A percentile compares a stretch with the other conserved stretches of the same genome.
These are phyloP conservation scores for Troides aeacus DNA, from an alignment of 2,888 invertebrate species.

Conservation along the genomic window DNA sequence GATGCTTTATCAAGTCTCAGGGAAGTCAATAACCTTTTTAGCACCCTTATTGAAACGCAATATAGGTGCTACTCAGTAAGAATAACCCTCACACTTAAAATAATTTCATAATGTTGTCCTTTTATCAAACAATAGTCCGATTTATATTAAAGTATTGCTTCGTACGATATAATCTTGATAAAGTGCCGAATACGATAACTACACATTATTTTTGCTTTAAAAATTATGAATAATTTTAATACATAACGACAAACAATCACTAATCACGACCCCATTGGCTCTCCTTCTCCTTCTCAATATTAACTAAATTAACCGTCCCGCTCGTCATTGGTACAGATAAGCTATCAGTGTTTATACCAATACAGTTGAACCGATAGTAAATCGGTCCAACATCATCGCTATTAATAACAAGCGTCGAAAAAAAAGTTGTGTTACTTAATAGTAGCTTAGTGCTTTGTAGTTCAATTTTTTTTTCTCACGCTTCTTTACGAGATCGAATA, in stretches of 20 bases:
- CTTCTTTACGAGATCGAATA: not conserved
- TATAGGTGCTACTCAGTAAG: too few relatives aligned
- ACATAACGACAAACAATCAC: conserved; percentile 23
- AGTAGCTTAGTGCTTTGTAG: not conserved
- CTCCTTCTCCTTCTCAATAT: conserved; percentile 12
- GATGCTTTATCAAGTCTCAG: too few relatives aligned
- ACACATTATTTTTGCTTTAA: not conserved
- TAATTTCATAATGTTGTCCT: not conserved
- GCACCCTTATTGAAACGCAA: too few relatives aligned
- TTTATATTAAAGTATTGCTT: not conserved
- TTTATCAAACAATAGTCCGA: not conserved
- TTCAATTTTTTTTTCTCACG: conserved; percentile 3
- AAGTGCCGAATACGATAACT: not conserved
- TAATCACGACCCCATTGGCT: not conserved
- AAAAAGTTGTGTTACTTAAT: not conserved
- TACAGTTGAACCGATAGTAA: conserved; percentile 20
- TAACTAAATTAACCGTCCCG: conserved; percentile 10
- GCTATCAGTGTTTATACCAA: conserved; percentile 23
- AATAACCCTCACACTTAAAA: too few relatives aligned
- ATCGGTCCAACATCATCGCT: conserved; percentile 18
- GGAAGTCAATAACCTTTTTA: too few relatives aligned
- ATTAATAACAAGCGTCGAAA: conserved; percentile 16
- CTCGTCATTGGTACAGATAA: conserved; percentile 21
- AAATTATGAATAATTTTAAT: conserved; percentile 3
- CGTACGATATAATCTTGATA: not conserved